Evolutionary conservation across 2,113 vertebrate genomes (phyloP), one percentile per base, ranked within the genome.

Genomic region (Puma concolor): DNA sequence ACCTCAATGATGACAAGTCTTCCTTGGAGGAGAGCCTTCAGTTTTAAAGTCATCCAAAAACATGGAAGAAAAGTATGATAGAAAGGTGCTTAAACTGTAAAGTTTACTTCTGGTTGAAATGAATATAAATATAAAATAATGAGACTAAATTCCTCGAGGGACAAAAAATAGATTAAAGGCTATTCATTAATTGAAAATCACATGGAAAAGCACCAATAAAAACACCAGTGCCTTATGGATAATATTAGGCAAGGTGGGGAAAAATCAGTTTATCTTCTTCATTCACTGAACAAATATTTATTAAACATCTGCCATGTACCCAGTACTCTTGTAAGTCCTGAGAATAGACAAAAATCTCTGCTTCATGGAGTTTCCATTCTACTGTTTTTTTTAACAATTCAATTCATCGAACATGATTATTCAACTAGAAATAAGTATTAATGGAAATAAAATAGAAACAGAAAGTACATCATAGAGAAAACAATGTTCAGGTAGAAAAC

Each of bases 41-140:
- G 84, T 84, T 96, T 64, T 93, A 88, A 94, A 76, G 33, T 81
- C n/a, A 41, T 64, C 13, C 57, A 74, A 91, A 96, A 93, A 15
- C 33, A 94, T 4, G 1, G 38, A 14, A n/a, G 50, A 21, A 96
- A 95, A 96, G 63, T 10, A 72, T 17, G 64, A 69, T 9, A 82
- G 63, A 48, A 33, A 44, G 41, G 67, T 54, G 8, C 17, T 63
- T 60, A 85, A 84, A 82, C 13, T 48, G 16, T 44, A 7, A 14
- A 13, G 2, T 69, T 67, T 94, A 54, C 29, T 84, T 96, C 76
- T 52, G 17, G 50, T 80, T 77, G 64, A 93, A 91, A 54, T 81
- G 16, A 81, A 67, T 79, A 2, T 33, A 91, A 71, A 64, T 72
- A 91, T 66, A 91, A 82, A 97, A 14, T 69, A 80, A 87, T 52